Percentiles rank a stretch among this genome's conserved stretches.
phyloP scores from a whole-genome alignment of 2,113 vertebrate genomes.

The Nerophis ophidion region DNA sequence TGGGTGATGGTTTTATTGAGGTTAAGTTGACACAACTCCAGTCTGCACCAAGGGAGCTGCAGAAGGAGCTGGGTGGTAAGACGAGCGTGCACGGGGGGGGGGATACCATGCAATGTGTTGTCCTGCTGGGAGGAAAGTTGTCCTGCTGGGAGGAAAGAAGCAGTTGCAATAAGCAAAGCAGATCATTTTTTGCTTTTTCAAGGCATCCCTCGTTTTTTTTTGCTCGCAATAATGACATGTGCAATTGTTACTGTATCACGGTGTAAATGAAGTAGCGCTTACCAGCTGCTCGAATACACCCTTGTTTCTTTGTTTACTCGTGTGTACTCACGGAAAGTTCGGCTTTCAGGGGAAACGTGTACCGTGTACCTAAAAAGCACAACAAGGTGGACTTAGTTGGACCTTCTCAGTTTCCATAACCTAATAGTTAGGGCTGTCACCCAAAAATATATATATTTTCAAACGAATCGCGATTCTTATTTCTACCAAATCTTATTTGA shows the following conservation, averaged over 20 bases:
- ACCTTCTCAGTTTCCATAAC: too few species aligned
- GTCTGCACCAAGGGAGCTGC: conserved; percentile 26
- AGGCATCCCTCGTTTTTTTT: conserved; percentile 9
- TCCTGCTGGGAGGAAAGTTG: conserved; percentile 16
- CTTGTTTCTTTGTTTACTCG: conserved; percentile 6
- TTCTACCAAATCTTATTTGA: too few species aligned
- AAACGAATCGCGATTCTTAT: too few species aligned
- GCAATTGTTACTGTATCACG: conserved; percentile 41
- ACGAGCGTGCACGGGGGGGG: conserved; percentile 48
- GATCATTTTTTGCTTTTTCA: conserved; percentile 22
- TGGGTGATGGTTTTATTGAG: neutral
- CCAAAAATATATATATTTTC: too few species aligned
- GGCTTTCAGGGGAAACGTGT: too few species aligned
- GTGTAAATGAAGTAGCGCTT: conserved; percentile 29
- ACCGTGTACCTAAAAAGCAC: too few species aligned
- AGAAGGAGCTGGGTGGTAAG: conserved; percentile 1
- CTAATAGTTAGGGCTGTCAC: too few species aligned
- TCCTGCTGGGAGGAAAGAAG: conserved; percentile 15
- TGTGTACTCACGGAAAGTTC: too few species aligned
- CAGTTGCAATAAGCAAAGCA: conserved; percentile 54
- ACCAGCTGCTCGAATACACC: neutral
- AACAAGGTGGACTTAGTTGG: too few species aligned
- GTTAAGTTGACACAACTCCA: too few species aligned
- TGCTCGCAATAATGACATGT: conserved; percentile 41
- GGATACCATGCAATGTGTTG: conserved; percentile 56